phyloP scores from a whole-genome alignment of 35 echinoderm and acorn worm genomes.

The Acanthaster planci region DNA sequence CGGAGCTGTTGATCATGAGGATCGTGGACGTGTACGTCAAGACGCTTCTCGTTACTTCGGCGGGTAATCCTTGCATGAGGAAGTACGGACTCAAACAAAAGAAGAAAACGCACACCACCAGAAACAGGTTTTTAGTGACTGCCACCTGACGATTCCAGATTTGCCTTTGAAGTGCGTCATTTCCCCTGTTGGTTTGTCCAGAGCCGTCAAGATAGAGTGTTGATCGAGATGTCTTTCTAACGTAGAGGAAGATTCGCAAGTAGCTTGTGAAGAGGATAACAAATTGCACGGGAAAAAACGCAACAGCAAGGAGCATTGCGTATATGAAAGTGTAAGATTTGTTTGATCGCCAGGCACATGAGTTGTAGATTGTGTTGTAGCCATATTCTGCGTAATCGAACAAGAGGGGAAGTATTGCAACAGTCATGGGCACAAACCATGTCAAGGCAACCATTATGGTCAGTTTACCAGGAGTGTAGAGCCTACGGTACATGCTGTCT shows the following conservation, averaged over 20 bases:
- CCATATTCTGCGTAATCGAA: constrained; percentile 47
- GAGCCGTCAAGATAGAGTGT: too few relatives aligned
- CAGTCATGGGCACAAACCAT: constrained; percentile 45
- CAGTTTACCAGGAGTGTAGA: constrained; percentile 38
- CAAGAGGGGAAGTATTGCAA: constrained; percentile 32
- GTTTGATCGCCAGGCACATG: constrained; percentile 36
- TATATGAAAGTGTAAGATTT: not conserved
- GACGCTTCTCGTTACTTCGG: constrained; percentile 38
- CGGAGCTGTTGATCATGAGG: constrained; percentile 64
- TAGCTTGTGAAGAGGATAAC: not conserved
- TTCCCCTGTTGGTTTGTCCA: too few relatives aligned
- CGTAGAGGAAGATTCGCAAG: not conserved
- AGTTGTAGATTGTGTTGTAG: constrained; percentile 53
- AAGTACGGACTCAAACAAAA: constrained; percentile 64
- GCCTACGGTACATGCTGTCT: constrained; percentile 25
- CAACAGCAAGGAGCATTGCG: not conserved
- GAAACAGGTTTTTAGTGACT: constrained; percentile 77
- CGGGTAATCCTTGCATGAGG: constrained; percentile 34
- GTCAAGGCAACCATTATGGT: constrained; percentile 29
- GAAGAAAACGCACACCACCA: constrained; percentile 69
- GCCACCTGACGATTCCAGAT: constrained; percentile 43
- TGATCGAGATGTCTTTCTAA: not conserved
- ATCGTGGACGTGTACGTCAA: constrained; percentile 59
- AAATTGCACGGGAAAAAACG: not conserved
- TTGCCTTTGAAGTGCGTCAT: not conserved